phyloP scores from a whole-genome alignment of 2,888 invertebrate genomes.

The Sinohyriopsis cumingii region DNA sequence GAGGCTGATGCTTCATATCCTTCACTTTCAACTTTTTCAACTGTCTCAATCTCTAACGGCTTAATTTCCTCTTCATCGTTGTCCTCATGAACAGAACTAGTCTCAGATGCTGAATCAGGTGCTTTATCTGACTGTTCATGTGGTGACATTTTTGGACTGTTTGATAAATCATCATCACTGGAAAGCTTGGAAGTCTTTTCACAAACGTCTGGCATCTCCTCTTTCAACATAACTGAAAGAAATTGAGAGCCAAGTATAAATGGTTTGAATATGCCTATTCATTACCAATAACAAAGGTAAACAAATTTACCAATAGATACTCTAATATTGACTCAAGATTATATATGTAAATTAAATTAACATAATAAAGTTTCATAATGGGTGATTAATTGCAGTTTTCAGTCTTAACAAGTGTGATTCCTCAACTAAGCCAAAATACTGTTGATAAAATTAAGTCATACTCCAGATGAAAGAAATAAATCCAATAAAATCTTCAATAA shows the following conservation, averaged over 20 bases:
- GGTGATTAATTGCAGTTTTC: too few relatives aligned
- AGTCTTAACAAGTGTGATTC: too few relatives aligned
- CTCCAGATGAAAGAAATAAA: too few relatives aligned
- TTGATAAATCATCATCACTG: background rate
- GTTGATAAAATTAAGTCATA: too few relatives aligned
- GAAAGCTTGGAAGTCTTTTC: slow-evolving; percentile 18
- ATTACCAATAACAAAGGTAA: background rate
- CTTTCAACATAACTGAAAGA: slow-evolving; percentile 31
- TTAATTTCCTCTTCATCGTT: slow-evolving; percentile 1
- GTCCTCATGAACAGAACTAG: background rate
- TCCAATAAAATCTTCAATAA: too few relatives aligned
- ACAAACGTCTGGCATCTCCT: slow-evolving; percentile 35
- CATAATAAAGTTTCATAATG: too few relatives aligned
- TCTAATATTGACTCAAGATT: background rate
- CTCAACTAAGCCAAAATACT: too few relatives aligned
- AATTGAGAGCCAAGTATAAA: background rate
- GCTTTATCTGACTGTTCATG: background rate
- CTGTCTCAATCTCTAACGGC: background rate
- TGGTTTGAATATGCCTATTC: background rate
- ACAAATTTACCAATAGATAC: background rate
- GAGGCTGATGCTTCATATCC: too few relatives aligned
- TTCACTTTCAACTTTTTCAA: too few relatives aligned
- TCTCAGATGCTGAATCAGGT: background rate
- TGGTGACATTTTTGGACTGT: background rate
- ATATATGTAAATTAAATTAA: too few relatives aligned